A percentile compares a stretch with the other conserved stretches of the same genome.
Conservation (phyloP, 2,113 vertebrate genomes). For the Pterocles gutturalis region DNA sequence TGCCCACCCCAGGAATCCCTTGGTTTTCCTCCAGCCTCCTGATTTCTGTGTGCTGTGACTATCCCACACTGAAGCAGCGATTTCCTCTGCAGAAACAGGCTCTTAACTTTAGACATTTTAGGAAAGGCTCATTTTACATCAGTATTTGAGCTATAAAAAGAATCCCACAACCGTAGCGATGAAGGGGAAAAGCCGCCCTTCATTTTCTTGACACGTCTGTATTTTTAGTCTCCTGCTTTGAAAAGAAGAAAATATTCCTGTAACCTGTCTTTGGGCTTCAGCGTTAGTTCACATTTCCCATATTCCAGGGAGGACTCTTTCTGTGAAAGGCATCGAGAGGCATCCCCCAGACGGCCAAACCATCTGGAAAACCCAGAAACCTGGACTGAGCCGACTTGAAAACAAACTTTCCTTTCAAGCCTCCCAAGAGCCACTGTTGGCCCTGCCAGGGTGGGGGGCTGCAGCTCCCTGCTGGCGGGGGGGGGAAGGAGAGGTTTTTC, state of each 20-base stretch:
- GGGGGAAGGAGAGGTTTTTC: not conserved
- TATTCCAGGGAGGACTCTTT: not conserved
- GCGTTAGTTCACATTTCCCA: not conserved
- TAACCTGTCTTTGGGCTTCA: not conserved
- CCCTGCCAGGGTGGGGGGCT: not conserved
- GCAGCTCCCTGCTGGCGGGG: accelerated
- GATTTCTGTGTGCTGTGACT: accelerated
- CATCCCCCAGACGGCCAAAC: conserved; percentile 21
- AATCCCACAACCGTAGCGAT: not conserved
- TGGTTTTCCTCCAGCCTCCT: not conserved
- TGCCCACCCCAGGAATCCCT: not conserved
- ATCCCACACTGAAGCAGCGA: not conserved
- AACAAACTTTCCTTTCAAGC: not conserved
- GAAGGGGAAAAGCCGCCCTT: not conserved
- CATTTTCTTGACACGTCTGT: not conserved
- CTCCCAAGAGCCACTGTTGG: accelerated
- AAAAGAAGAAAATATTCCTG: not conserved
- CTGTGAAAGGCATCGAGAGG: conserved; percentile 42
- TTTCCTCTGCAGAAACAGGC: not conserved
- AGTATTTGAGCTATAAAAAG: not conserved
- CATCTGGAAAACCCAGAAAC: conserved; percentile 46
- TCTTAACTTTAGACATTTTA: not conserved
- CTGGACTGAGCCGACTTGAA: not conserved
- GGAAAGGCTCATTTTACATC: not conserved
- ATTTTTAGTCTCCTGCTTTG: not conserved